These are phyloP conservation scores for Electrona antarctica DNA, from an alignment of 2,113 vertebrate genomes.

Conservation along the genomic window DNA sequence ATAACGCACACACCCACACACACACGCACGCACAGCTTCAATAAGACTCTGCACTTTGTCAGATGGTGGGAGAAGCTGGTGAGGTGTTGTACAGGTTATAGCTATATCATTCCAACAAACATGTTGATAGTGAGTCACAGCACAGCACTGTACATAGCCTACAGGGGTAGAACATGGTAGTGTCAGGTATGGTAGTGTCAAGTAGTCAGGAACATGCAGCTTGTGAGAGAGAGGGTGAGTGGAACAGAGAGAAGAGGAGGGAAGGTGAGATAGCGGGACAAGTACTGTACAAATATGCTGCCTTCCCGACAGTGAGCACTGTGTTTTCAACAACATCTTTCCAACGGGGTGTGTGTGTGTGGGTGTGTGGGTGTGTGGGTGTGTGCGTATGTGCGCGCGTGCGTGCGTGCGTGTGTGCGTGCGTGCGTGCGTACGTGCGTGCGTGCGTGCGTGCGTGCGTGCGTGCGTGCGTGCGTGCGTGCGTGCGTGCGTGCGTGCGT, in stretches of 20 bases:
- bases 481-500: background rate
- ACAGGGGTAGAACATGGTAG: background rate
- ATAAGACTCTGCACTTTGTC: slow-evolving; percentile 21
- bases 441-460: background rate
- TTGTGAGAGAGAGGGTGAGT: background rate
- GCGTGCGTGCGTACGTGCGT: background rate
- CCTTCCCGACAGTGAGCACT: too few relatives aligned
- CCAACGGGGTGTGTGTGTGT: background rate
- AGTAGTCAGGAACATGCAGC: background rate
- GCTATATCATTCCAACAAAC: slow-evolving; percentile 39
- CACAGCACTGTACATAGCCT: background rate
- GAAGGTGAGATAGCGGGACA: background rate
- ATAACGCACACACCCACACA: slow-evolving; percentile 17
- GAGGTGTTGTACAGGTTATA: slow-evolving; percentile 22
- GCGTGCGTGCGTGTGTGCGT: background rate
- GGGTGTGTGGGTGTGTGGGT: background rate
- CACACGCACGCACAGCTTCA: slow-evolving; percentile 55
- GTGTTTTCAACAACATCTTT: too few relatives aligned
- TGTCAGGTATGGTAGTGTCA: too few relatives aligned
- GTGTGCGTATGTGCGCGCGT: background rate
- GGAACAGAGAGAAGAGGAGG: background rate
- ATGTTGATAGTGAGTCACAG: slow-evolving; percentile 47
- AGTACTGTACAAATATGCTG: too few relatives aligned
- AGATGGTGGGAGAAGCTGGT: slow-evolving; percentile 28
- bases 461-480: background rate